phyloP scores from a whole-genome alignment of 2,888 invertebrate species.

The Lochmaea crataegi region DNA sequence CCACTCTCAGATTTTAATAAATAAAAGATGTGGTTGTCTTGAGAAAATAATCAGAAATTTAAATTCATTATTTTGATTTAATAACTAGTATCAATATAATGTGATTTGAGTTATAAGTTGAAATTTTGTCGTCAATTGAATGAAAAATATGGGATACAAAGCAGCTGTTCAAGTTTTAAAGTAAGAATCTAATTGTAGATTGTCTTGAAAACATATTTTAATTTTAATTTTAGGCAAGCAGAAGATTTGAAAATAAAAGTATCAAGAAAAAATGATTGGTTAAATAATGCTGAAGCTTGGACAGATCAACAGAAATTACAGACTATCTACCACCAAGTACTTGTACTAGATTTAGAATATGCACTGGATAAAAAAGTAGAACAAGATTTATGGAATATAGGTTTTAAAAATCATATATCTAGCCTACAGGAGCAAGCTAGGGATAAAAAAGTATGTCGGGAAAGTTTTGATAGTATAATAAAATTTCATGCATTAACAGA shows the following conservation, averaged over 20 bases:
- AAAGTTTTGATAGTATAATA: background rate
- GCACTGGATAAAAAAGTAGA: conserved; percentile 90
- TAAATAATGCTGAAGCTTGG: conserved; percentile 63
- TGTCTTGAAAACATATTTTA: conserved; percentile 21
- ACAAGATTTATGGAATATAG: conserved; percentile 89
- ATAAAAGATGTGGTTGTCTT: conserved; percentile 32
- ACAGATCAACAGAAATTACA: conserved; percentile 69
- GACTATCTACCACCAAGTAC: conserved; percentile 74
- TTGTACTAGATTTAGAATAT: conserved; percentile 85
- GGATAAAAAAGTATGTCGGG: conserved; percentile 76
- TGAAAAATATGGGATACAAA: conserved; percentile 74
- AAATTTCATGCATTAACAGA: background rate
- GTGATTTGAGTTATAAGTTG: conserved; percentile 21
- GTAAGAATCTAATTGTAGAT: conserved; percentile 64
- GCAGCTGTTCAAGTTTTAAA: conserved; percentile 81
- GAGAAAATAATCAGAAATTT: conserved; percentile 12
- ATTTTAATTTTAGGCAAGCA: conserved; percentile 71
- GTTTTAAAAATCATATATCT: conserved; percentile 89
- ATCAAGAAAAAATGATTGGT: conserved; percentile 69
- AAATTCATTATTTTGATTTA: conserved; percentile 13
- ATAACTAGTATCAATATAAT: conserved; percentile 24
- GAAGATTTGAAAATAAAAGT: conserved; percentile 79
- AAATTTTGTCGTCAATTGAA: conserved; percentile 28
- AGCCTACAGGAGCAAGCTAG: conserved; percentile 80
- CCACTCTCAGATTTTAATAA: conserved; percentile 22